Base-by-base conservation (phyloP, 2,888 invertebrate species). In the Drosophila longiperda region DNA sequence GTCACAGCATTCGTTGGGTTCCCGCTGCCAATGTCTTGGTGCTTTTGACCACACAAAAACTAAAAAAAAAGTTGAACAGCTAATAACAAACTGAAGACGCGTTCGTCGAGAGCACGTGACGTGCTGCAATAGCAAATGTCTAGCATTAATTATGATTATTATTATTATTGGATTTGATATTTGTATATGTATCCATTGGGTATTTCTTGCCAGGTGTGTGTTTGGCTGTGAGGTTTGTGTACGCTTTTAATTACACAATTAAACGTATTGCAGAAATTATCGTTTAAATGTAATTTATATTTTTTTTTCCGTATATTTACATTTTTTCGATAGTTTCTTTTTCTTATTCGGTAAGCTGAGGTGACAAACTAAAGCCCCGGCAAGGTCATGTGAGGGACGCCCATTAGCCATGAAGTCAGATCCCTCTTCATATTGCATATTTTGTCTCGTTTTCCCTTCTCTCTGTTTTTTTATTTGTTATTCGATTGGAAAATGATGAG, bases 321-420 rank as follows among this genome's bases (percentile, higher is more conserved):
- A 15, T 42, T 40, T n/a, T 42, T 36, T 55, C 45, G 45, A 45
- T 58, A 17, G n/a, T 49, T 49, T 36, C 1, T 65, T 64, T 62
- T 57, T 54, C 58, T 58, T 66, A 55, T 66, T 86, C 33, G 86
- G 83, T 72, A 87, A 85, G 69, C 71, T 63, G 83, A 79, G 90
- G 83, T 86, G 83, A 90, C 87, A 85, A 90, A 83, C 89, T 85
- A 83, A 80, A 75, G 84, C 80, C 71, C 66, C 78, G 50, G 59
- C 89, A 85, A 90, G 85, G 85, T 85, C 85, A 87, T 85, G 73
- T 87, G 89, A 85, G 89, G 85, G 90, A 89, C 85, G 87, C 61
- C 89, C 85, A 85, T 90, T 89, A 90, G 89, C 90, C 82, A 80
- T 90, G 87, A 87, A 84, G 71, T 66, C 68, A 38, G 45, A 54